Conservation (phyloP, 2,113 vertebrate species). For the Chionodraco myersi region DNA sequence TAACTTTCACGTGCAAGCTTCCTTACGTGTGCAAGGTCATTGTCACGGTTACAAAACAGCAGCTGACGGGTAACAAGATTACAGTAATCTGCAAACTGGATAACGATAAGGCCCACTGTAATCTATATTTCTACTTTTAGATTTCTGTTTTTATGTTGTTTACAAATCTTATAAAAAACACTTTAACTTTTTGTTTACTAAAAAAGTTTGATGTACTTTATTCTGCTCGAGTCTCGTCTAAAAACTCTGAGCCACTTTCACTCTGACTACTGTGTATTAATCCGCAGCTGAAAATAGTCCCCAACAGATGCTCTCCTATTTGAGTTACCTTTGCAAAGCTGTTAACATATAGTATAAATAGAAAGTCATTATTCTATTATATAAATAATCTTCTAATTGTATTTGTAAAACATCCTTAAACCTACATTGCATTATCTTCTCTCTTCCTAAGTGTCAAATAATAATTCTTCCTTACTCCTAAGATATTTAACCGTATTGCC, state of each 20-base stretch:
- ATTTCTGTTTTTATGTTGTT: not conserved
- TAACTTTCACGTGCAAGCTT: slow-evolving; percentile 13
- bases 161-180: not conserved
- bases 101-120: not conserved
- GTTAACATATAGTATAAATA: not conserved
- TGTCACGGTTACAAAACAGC: slow-evolving; percentile 19
- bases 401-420: too few relatives aligned
- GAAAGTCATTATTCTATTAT: too few relatives aligned
- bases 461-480: too few relatives aligned
- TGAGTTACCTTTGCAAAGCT: not conserved
- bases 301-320: not conserved
- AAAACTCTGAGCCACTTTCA: not conserved
- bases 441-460: too few relatives aligned
- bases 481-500: too few relatives aligned
- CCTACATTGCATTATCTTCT: not conserved
- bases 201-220: not conserved
- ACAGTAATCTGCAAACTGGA: slow-evolving; percentile 41
- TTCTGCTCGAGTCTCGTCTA: not conserved
- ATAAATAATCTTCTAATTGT: too few relatives aligned
- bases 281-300: slow-evolving; percentile 12
- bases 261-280: not conserved
- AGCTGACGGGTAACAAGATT: slow-evolving; percentile 42
- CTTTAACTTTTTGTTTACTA: not conserved
- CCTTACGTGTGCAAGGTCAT: too few relatives aligned
- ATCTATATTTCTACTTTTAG: not conserved